A percentile compares a stretch with the other conserved stretches of the same genome.
Conservation (phyloP, 2,113 vertebrate species). For the Erpornis zantholeuca region DNA sequence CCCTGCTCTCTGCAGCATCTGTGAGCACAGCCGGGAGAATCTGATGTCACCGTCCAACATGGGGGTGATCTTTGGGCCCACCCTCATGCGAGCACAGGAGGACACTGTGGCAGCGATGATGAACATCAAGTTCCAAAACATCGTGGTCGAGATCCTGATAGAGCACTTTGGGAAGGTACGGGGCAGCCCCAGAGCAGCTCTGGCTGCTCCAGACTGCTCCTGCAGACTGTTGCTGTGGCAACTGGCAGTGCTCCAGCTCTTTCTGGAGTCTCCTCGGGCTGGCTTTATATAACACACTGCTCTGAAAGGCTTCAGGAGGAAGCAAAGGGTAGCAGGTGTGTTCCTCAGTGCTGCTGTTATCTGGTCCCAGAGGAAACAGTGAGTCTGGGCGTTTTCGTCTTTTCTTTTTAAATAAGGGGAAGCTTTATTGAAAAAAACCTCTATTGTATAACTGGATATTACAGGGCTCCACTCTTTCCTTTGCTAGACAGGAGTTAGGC, state of each 20-base stretch:
- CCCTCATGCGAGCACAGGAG: slow-evolving; percentile 92
- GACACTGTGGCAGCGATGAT: slow-evolving; percentile 97
- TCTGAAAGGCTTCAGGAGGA: neutral
- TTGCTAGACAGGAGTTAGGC: neutral
- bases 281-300: neutral
- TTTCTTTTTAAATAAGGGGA: neutral
- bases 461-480: neutral
- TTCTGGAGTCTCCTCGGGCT: neutral
- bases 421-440: neutral
- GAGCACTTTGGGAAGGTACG: slow-evolving; percentile 90
- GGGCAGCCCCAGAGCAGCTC: neutral
- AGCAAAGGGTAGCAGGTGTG: neutral
- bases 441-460: neutral
- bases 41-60: slow-evolving; percentile 95
- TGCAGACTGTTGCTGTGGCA: neutral
- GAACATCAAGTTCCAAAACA: slow-evolving; percentile 99
- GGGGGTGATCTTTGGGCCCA: slow-evolving; percentile 96
- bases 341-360: neutral
- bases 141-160: slow-evolving; percentile 94
- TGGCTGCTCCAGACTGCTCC: neutral
- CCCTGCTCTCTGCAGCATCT: slow-evolving; percentile 76
- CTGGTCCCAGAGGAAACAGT: neutral
- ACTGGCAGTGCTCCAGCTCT: neutral
- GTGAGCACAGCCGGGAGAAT: slow-evolving; percentile 88
- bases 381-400: neutral